Percentiles rank a stretch among this genome's conserved stretches.
These are phyloP conservation scores for Ctenodactylus gundi DNA, from an alignment of 2,113 vertebrate genomes.

Conservation along the genomic window DNA sequence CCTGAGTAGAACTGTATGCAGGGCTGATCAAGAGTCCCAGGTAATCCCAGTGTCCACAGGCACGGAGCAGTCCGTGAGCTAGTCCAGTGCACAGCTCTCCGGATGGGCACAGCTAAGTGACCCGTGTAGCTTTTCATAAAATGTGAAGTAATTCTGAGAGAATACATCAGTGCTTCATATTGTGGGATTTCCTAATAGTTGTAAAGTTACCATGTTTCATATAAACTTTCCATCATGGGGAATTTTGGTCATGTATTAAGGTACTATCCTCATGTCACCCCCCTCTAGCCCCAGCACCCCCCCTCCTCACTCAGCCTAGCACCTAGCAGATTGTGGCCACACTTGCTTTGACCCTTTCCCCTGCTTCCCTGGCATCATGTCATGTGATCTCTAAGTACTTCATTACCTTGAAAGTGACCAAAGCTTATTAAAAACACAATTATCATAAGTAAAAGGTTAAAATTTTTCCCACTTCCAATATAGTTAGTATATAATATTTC, in stretches of 20 bases:
- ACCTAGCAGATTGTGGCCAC: background rate
- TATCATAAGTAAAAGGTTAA: background rate
- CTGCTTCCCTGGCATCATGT: background rate
- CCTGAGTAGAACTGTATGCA: no score
- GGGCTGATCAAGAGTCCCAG: background rate
- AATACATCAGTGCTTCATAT: background rate
- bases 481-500: background rate
- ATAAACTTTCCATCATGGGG: background rate
- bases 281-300: rapidly evolving
- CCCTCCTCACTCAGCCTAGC: no score
- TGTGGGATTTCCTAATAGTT: slow-evolving; percentile 17
- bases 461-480: background rate
- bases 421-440: background rate
- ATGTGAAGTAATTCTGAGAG: background rate
- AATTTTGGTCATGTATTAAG: background rate
- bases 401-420: background rate
- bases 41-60: background rate
- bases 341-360: background rate
- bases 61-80: background rate
- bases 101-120: background rate
- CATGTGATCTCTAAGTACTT: background rate
- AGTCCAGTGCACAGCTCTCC: background rate
- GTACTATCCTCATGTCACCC: no score
- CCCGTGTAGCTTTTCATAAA: background rate
- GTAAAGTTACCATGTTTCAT: background rate